These are phyloP conservation scores for Drosophila yakuba DNA, from an alignment of 1,140 invertebrate genomes.

Conservation along the genomic window DNA sequence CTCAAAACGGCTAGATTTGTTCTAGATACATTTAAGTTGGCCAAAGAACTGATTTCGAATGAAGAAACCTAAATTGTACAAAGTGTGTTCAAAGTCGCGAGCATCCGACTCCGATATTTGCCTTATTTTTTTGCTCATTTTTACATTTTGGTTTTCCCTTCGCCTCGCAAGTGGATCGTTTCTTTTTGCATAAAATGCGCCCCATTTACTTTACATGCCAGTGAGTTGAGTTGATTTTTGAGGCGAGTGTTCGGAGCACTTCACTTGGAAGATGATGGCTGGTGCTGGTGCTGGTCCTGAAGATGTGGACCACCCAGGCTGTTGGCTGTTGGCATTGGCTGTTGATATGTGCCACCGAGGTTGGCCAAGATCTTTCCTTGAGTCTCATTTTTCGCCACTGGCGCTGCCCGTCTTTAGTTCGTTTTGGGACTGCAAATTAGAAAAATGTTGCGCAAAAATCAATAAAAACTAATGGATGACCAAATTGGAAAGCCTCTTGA, in stretches of 20 bases:
- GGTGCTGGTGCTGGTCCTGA: slow-evolving; percentile 1
- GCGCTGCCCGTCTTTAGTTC: slow-evolving; percentile 33
- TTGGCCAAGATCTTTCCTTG: slow-evolving; percentile 24
- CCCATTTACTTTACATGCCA: slow-evolving; percentile 81
- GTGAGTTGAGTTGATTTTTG: slow-evolving; percentile 67
- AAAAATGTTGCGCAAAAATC: slow-evolving; percentile 76
- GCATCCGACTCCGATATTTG: background rate
- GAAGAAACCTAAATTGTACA: no score
- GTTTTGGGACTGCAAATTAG: slow-evolving; percentile 69
- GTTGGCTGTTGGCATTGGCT: slow-evolving; percentile 7
- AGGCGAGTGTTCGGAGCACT: slow-evolving; percentile 44
- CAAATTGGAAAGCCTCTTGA: slow-evolving; percentile 54
- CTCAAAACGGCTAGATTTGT: no score
- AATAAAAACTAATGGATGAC: slow-evolving; percentile 72
- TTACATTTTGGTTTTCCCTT: slow-evolving; percentile 29
- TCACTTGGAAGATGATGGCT: slow-evolving; percentile 18
- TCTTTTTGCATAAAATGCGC: slow-evolving; percentile 74
- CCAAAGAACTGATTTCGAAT: no score
- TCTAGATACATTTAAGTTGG: background rate
- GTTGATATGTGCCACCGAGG: slow-evolving; percentile 66
- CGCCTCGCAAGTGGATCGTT: background rate
- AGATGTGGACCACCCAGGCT: slow-evolving; percentile 61
- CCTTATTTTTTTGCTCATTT: slow-evolving; percentile 22
- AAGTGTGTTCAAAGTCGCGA: background rate
- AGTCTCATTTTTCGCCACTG: background rate